Base-by-base conservation (phyloP, 2,888 invertebrate genomes). In the Trichacis sp. region DNA sequence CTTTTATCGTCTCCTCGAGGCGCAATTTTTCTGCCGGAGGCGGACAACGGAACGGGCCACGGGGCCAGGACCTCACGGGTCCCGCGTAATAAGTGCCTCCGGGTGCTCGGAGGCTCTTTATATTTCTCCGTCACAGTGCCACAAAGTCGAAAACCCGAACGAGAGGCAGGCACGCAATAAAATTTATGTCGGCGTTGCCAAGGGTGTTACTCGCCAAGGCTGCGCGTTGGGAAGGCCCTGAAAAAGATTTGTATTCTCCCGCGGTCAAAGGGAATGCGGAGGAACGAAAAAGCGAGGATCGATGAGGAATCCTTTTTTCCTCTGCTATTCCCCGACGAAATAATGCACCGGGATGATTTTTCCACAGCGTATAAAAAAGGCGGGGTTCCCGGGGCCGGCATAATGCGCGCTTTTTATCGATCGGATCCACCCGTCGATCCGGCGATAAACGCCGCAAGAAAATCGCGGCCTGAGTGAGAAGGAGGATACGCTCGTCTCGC, bases 1-100 rank as follows among this genome's bases (percentile, higher is more conserved):
- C 52, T 56, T 56, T 54, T 57, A 55, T 52, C 58, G 49, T 33
- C 70, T 66, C 66, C 60, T 47, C 46, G 51, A 48, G 47, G 51
- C 55, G 38, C 59, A 60, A 64, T 64, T 60, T 64, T 59, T 55
- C 46, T 1, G 51, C 2, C 5, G 11, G 24, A 38, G 42, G 19
- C 12, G 33, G 52, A 29, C 51, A 29, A 53, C 42, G 48, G 42
- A 46, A 47, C 40, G 30, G 38, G 51, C 46, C 47, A 51, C 33
- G 33, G 33, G 33, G 33, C 33, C 33, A n/a, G 51, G 51, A 58
- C 19, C 24, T 36, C 36, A 30, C 24, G 36, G 50, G 33, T 46
- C 45, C 36, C 33, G 33, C 30, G 43, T 54, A 63, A 45, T 49
- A 61, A 45, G 55, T 51, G 55, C 61, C 61, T 9, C 40, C 11